Evolutionary conservation across 2,888 invertebrate species (phyloP).

Genomic region (Pseudococcus viburni): DNA sequence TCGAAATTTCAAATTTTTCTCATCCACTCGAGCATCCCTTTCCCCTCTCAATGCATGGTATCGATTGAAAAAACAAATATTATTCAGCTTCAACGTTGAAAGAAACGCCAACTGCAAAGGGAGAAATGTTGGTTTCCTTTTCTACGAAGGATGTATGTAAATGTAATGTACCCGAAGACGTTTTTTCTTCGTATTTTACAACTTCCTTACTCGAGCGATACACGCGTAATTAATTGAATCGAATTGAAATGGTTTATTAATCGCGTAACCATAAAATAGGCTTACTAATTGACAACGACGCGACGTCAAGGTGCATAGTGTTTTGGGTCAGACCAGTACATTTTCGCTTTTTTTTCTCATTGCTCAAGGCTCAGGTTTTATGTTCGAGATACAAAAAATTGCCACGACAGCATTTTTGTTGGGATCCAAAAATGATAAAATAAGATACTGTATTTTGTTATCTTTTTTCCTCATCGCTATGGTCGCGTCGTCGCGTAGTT

Average conservation of each 20-base stretch:
- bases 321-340: neutral
- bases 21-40: no score
- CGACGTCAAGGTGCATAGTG: neutral
- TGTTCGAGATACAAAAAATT: neutral
- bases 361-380: neutral
- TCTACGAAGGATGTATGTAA: neutral
- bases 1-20: no score
- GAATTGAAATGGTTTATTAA: neutral
- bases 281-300: neutral
- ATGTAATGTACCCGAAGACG: neutral
- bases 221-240: constrained; percentile 9
- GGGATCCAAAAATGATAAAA: neutral
- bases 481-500: neutral
- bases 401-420: neutral
- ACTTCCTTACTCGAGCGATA: constrained; percentile 24
- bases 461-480: neutral
- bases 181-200: constrained; percentile 22
- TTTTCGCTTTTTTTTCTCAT: neutral
- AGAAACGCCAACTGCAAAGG: neutral
- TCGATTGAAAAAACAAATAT: no score
- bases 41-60: no score
- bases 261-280: neutral
- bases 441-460: neutral
- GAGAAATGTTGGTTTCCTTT: neutral
- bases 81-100: neutral